Conservation (phyloP, 2,797 vertebrate genomes). For the Xenopus petersii region DNA sequence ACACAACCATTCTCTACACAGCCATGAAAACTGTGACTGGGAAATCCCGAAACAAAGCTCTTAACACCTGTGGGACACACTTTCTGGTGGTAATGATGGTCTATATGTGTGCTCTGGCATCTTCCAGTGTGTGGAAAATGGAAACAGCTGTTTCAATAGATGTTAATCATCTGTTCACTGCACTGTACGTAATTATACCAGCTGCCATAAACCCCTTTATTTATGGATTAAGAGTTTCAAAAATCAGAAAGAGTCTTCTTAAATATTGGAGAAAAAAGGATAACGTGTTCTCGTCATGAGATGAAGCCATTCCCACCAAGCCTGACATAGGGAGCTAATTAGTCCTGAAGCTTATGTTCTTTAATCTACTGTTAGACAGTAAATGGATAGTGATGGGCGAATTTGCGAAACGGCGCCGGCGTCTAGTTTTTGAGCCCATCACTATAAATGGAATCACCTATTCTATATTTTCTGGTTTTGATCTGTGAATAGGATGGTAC, state of each 20-base stretch:
- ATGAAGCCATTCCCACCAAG: no score
- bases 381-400: no score
- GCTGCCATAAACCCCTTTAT: neutral
- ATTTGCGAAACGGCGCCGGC: no score
- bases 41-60: neutral
- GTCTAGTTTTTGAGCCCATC: no score
- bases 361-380: no score
- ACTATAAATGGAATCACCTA: no score
- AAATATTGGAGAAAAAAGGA: neutral
- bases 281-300: no score
- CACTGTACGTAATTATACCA: neutral
- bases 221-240: constrained; percentile 6
- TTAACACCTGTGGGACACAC: neutral
- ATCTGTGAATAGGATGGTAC: no score
- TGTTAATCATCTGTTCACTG: neutral
- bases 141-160: neutral
- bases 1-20: neutral
- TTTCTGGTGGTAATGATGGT: neutral
- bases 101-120: neutral
- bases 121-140: neutral
- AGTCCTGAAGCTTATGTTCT: no score
- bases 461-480: no score
- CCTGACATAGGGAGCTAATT: no score
- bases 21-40: neutral
- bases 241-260: neutral